Base-by-base conservation (phyloP, 35 echinoderm and acorn worm species). In the Chiridota heheva region DNA sequence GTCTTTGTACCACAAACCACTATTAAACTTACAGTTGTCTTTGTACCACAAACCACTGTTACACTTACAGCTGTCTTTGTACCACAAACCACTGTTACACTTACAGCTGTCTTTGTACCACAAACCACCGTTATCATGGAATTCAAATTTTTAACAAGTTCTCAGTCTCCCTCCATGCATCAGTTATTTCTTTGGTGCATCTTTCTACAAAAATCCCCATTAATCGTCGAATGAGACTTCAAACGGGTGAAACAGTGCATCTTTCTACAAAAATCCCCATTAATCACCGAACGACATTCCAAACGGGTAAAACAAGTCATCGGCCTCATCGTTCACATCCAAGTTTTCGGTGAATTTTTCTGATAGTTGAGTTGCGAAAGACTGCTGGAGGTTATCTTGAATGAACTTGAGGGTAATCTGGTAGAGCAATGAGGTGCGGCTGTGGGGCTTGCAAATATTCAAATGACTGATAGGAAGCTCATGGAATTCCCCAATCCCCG, bases 401-500 rank as follows among this genome's bases (percentile, higher is more conserved):
- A 91, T 71, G 68, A 91, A 97, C 8, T 80, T 30, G 27, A 97
- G 18, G 2, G 83, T 77, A 22, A 91, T 69, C 32, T 88, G 84
- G 72, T 97, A 97, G 44, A 97, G 78, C 7, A 62, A 57, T 5
- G 93, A 91, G 44, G 79, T 82, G 10, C 39, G 77, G 38, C 78
- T 80, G 8, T 70, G 35, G 10, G 93, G 93, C 56, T 97, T 97
- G 29, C 93, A 97, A 0, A 97, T 86, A 57, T 91, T 83, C 13
- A 91, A 74, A 44, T 97, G 93, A 61, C 91, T 90, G 12, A 91
- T 60, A 36, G 75, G 60, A 34, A 97, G 46, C 32, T 78, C 61
- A 28, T 97, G 69, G 58, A 78, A 90, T 7, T 97, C 88, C 17
- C 93, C 93, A 70, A 86, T 91, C 58, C 93, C 93, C 32, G 93